Base-by-base conservation (phyloP, 1,140 invertebrate genomes). In the Magallana ariakensis region DNA sequence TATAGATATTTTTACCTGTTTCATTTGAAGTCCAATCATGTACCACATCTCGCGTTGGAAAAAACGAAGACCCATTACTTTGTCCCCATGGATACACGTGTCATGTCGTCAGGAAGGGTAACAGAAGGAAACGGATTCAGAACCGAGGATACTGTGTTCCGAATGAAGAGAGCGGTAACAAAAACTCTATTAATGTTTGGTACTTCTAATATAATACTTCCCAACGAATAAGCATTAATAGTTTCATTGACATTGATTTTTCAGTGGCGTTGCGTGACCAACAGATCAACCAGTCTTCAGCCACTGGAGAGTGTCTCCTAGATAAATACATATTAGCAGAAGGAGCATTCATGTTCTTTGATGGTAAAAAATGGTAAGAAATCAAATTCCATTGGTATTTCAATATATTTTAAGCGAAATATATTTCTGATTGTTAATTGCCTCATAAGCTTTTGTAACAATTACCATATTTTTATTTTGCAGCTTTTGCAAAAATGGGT, bases 71-170 rank as follows among this genome's bases (percentile, higher is more conserved):
- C 60, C 92, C 92, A 9, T 80, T 93, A 60, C 46, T 93, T 13
- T 93, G 92, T 85, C 92, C 92, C 58, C 87, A 90, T 81, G 92
- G 92, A 55, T 92, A 91, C 66, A 85, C 88, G 55, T 93, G 92
- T 89, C 91, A 90, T 83, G 90, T 93, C 33, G 90, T 87, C 22
- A 90, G 91, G n/a, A 60, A 11, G 2, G 92, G 91, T 2, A 83
- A 90, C 53, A 86, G 88, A 19, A 83, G 85, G 11, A 87, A 89
- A 57, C 89, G 91, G 66, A 88, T 92, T 46, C 92, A 92, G 7
- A 92, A 93, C 85, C 90, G 89, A 70, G 92, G 92, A 26, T 85
- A 90, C 80, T 93, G 92, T 80, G 86, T 92, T 19, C 91, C 91
- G 84, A 84, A 87, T 57, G 87, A 53, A 3, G 86, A 86, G 5